Evolutionary conservation across 30 jellyfish, hydroid and myxozoan species (phyloP).

Genomic region (Aurelia sp.): DNA sequence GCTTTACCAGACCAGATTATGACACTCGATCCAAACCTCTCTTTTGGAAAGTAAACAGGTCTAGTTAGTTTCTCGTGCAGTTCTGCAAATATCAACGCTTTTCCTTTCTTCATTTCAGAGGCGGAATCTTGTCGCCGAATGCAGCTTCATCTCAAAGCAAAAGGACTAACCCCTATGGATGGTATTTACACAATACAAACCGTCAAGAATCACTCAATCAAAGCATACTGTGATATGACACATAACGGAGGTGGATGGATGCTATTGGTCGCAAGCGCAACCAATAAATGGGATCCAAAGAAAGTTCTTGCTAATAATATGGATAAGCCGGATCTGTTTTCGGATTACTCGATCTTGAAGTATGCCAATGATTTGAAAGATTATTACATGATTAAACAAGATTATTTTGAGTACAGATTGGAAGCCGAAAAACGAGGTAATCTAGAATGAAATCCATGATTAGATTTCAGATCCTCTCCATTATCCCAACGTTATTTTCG

Average conservation of each 20-base stretch:
- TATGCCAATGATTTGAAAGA: slow-evolving; percentile 82
- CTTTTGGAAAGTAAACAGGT: no score
- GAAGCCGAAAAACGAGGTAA: slow-evolving; percentile 91
- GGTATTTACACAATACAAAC: slow-evolving; percentile 73
- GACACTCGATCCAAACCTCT: no score
- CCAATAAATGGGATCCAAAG: slow-evolving; percentile 78
- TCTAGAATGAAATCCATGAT: no score
- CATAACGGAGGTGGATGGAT: slow-evolving; percentile 99
- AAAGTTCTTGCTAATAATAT: slow-evolving; percentile 66
- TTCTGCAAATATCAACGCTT: neutral
- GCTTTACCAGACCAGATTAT: no score
- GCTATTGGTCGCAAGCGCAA: slow-evolving; percentile 77
- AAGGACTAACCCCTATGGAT: slow-evolving; percentile 40
- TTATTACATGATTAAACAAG: slow-evolving; percentile 53
- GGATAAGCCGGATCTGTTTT: slow-evolving; percentile 55
- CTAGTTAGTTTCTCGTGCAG: neutral
- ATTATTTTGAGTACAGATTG: slow-evolving; percentile 67
- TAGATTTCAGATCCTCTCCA: slow-evolving; percentile 26
- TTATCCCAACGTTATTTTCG: no score
- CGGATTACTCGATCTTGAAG: slow-evolving; percentile 87
- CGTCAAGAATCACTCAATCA: slow-evolving; percentile 27
- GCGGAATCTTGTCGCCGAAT: slow-evolving; percentile 81
- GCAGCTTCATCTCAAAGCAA: slow-evolving; percentile 39
- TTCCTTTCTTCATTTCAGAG: slow-evolving; percentile 21
- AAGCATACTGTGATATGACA: slow-evolving; percentile 93